A percentile compares a stretch with the other conserved stretches of the same genome.
These are phyloP conservation scores for Chelmon rostratus DNA, from an alignment of 2,797 vertebrate genomes.

Conservation along the genomic window DNA sequence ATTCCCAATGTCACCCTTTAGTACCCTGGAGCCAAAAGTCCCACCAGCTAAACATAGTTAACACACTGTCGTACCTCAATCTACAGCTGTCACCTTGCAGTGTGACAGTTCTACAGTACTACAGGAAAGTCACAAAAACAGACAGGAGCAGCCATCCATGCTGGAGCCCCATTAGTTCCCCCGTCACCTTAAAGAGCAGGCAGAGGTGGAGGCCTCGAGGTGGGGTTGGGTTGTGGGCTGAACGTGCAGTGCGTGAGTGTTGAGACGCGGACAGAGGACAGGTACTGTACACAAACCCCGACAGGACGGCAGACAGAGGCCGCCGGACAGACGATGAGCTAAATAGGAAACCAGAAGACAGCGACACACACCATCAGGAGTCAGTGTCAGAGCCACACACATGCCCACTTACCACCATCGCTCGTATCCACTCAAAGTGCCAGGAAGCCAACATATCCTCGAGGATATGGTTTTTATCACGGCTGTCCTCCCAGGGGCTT, in stretches of 20 bases:
- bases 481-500: constrained; percentile 83
- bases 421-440: constrained; percentile 90
- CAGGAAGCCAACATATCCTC: constrained; percentile 90
- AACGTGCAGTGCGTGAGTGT: constrained; percentile 70
- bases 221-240: constrained; percentile 52
- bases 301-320: constrained; percentile 66
- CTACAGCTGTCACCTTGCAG: constrained; percentile 45
- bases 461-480: constrained; percentile 88
- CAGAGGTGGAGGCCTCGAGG: constrained; percentile 50
- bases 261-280: constrained; percentile 69
- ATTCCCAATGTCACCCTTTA: constrained; percentile 41
- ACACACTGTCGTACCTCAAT: constrained; percentile 45
- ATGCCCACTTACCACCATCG: constrained; percentile 89
- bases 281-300: constrained; percentile 61
- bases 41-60: constrained; percentile 40
- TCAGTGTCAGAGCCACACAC: constrained; percentile 65
- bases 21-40: constrained; percentile 47
- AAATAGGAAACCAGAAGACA: constrained; percentile 71
- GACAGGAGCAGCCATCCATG: constrained; percentile 67
- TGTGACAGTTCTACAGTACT: constrained; percentile 51
- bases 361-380: constrained; percentile 72
- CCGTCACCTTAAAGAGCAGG: constrained; percentile 70
- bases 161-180: constrained; percentile 60
- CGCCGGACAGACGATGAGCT: constrained; percentile 77
- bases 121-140: constrained; percentile 67